Evolutionary conservation across 1,140 invertebrate species (phyloP).

Genomic region (Drosophila insularis): DNA sequence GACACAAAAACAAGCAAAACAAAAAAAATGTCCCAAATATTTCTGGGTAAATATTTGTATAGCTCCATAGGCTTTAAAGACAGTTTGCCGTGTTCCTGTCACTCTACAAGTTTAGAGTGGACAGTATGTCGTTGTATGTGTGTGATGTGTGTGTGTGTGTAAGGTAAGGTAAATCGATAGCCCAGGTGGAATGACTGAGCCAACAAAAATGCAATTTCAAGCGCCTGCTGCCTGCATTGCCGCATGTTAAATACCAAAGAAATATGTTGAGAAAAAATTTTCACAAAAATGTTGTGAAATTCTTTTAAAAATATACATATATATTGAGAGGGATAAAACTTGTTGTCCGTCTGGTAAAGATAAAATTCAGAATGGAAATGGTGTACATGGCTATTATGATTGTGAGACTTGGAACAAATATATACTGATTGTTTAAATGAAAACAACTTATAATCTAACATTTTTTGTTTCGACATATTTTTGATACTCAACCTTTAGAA

Average conservation of each 20-base stretch:
- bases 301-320: neutral
- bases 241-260: slow-evolving; percentile 19
- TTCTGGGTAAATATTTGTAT: slow-evolving; percentile 3
- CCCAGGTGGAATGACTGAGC: slow-evolving; percentile 9
- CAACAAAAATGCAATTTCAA: slow-evolving; percentile 48
- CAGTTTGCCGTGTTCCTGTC: neutral
- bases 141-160: neutral
- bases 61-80: neutral
- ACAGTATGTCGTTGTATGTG: neutral
- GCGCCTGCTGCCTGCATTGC: slow-evolving; percentile 13
- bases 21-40: slow-evolving; percentile 30
- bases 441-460: no score
- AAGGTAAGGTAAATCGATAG: neutral
- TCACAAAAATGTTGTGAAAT: neutral
- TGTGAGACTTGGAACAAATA: no score
- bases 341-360: no score
- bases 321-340: neutral
- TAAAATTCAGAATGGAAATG: no score
- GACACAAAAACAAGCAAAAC: neutral
- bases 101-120: slow-evolving; percentile 26
- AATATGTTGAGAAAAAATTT: neutral
- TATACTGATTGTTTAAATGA: no score
- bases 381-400: no score
- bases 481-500: no score
- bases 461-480: no score